Base-by-base conservation (phyloP, 2,797 vertebrate species). In the Pyrocephalus nanus region DNA sequence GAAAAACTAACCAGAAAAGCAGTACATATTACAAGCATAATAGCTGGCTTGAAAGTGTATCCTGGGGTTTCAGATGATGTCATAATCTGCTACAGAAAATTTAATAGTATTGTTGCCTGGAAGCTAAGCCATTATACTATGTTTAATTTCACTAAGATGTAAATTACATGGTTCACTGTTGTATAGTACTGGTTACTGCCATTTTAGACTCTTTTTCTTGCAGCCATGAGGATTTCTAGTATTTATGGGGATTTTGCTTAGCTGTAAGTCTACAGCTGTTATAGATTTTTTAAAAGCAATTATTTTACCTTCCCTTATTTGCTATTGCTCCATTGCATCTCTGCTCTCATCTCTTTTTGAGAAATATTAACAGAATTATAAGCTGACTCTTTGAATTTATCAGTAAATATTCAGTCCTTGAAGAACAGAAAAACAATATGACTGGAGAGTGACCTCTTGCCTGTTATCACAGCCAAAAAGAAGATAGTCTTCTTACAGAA, bases 141-240 rank as follows among this genome's bases (percentile, higher is more conserved):
- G 94, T 98, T 98, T 98, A 98, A 98, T 98, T 98, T 98, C 96
- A 96, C 96, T 97, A 97, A 97, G 95, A 98, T 97, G 97, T 97
- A 98, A 98, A 98, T 98, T 98, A 97, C 96, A 95, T 97, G 94
- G 93, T 97, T 97, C 94, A 96, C 62, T 95, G 81, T 96, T 91
- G 82, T 96, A 86, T 93, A 97, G 94, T 92, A 92, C 90, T 95
- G 95, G 96, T 92, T 97, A 98, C 92, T 89, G 90, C 93, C 95
- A 95, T 90, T 97, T 96, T 93, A 96, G 79, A 82, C 95, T 94
- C 90, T 95, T 96, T 75, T 91, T 96, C 91, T 94, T 96, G 87
- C 92, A 97, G 72, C 89, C 97, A 94, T 97, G 95, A 92, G 78
- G 55, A 95, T 92, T 96, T 95, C 27, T 96, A 96, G 97, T 92